Conservation (phyloP, 2,888 invertebrate genomes). For the Ectobius pallidus region DNA sequence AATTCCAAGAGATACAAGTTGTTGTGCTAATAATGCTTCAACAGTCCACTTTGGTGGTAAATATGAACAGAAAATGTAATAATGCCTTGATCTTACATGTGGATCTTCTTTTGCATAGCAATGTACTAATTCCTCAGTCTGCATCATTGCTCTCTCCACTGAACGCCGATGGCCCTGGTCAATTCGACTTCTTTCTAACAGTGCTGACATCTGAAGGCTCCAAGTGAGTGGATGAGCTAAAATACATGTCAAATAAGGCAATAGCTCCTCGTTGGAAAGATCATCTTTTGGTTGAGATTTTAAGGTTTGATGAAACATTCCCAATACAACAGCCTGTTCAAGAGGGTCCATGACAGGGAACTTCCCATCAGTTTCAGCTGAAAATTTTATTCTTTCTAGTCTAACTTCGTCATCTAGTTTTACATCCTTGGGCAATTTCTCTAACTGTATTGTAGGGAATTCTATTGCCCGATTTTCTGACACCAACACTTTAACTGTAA, state of each 20-base stretch:
- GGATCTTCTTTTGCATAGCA: conserved; percentile 57
- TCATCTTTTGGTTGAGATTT: conserved; percentile 81
- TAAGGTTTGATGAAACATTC: conserved; percentile 73
- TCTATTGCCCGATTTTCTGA: not conserved
- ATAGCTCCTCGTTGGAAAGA: conserved; percentile 79
- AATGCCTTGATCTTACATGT: conserved; percentile 56
- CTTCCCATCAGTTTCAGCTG: conserved; percentile 61
- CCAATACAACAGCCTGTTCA: conserved; percentile 80
- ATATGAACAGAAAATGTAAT: conserved; percentile 72
- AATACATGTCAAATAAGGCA: conserved; percentile 72
- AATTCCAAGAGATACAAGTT: conserved; percentile 80
- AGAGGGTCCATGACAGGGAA: conserved; percentile 65
- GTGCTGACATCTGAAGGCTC: conserved; percentile 74
- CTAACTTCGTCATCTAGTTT: conserved; percentile 86
- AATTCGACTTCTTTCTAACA: conserved; percentile 76
- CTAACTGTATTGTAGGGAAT: not conserved
- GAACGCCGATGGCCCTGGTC: conserved; percentile 81
- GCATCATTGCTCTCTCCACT: conserved; percentile 86
- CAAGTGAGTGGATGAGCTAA: conserved; percentile 73
- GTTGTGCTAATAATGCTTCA: conserved; percentile 76
- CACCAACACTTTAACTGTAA: conserved; percentile 70
- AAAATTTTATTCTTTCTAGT: conserved; percentile 76
- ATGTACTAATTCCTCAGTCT: conserved; percentile 76
- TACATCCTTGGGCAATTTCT: conserved; percentile 57
- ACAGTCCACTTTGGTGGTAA: conserved; percentile 78